Conservation (phyloP, 2,888 invertebrate genomes). For the Zele albiditarsus region DNA sequence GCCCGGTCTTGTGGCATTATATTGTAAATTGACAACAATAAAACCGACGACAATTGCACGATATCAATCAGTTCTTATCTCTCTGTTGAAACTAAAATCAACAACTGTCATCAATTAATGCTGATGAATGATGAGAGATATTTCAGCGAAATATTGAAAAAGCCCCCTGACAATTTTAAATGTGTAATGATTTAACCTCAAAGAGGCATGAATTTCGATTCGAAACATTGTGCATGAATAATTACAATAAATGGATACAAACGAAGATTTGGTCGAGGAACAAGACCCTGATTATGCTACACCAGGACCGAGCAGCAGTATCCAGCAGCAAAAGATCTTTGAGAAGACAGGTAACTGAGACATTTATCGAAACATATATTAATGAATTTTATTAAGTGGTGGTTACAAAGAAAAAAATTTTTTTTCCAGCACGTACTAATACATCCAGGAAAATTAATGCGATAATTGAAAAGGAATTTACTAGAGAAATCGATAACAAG, state of each 20-base stretch:
- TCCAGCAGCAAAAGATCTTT: constrained; percentile 62
- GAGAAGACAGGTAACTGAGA: constrained; percentile 64
- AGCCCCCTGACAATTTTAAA: too few relatives aligned
- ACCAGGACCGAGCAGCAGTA: constrained; percentile 56
- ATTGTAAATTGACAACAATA: too few relatives aligned
- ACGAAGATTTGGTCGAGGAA: constrained; percentile 53
- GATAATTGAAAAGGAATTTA: constrained; percentile 83
- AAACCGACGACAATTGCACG: too few relatives aligned
- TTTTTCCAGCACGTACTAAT: constrained; percentile 59
- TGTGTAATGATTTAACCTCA: neutral
- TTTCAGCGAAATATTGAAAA: too few relatives aligned
- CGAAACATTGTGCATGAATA: neutral
- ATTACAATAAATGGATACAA: constrained; percentile 55
- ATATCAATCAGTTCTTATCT: too few relatives aligned
- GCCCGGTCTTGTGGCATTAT: too few relatives aligned
- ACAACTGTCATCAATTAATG: too few relatives aligned
- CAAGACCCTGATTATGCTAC: constrained; percentile 69
- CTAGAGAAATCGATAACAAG: constrained; percentile 79
- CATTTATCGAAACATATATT: neutral
- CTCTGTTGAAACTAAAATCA: too few relatives aligned
- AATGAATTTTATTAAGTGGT: constrained; percentile 8
- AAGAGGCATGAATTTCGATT: neutral
- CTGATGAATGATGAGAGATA: too few relatives aligned
- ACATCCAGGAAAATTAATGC: constrained; percentile 74
- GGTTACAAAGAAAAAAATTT: neutral